Percentiles rank a stretch among this genome's conserved stretches.
These are phyloP conservation scores for Gephyroberyx darwinii DNA, from an alignment of 2,797 vertebrate genomes.

Conservation along the genomic window DNA sequence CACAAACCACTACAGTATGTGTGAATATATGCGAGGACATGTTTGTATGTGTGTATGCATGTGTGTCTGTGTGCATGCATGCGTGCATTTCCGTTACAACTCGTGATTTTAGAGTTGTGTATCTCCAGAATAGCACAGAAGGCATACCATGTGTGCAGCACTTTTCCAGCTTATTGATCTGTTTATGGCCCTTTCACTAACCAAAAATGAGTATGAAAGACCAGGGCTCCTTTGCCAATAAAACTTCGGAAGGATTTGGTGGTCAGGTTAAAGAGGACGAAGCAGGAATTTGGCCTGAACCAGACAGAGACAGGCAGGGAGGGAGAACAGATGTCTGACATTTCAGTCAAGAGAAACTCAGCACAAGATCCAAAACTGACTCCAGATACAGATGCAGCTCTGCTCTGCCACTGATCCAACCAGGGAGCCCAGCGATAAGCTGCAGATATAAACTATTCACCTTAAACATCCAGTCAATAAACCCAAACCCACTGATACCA, in stretches of 20 bases:
- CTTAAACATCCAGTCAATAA: conserved; percentile 54
- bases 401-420: conserved; percentile 35
- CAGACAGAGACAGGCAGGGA: conserved; percentile 57
- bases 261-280: conserved; percentile 66
- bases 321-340: conserved; percentile 71
- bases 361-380: conserved; percentile 37
- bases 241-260: conserved; percentile 59
- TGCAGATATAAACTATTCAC: conserved; percentile 49
- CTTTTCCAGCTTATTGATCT: conserved; percentile 56
- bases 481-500: conserved; percentile 47
- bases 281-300: conserved; percentile 62
- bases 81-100: conserved; percentile 13
- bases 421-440: conserved; percentile 20
- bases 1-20: not conserved
- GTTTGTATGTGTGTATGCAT: conserved; percentile 30
- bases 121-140: conserved; percentile 44
- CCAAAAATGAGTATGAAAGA: conserved; percentile 52
- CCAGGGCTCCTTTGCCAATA: conserved; percentile 47
- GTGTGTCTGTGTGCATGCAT: conserved; percentile 9
- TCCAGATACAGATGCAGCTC: conserved; percentile 59
- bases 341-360: conserved; percentile 39
- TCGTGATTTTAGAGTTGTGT: conserved; percentile 24
- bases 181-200: conserved; percentile 63
- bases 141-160: conserved; percentile 41
- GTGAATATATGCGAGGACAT: conserved; percentile 16